Evolutionary conservation across 2,113 vertebrate genomes (phyloP).

Genomic region (Oryzias melastigma): DNA sequence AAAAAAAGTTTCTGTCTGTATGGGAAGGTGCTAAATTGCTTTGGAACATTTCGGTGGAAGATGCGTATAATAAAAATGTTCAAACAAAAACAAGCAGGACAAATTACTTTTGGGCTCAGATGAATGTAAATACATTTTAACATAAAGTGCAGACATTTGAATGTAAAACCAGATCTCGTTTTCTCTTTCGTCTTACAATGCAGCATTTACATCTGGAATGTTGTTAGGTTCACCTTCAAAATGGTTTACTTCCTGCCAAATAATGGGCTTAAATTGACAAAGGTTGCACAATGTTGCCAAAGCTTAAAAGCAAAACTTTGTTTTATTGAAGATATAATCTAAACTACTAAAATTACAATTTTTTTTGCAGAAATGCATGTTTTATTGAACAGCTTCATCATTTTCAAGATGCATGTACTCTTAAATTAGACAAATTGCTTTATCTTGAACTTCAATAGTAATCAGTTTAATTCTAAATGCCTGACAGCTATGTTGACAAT

Average conservation of each 20-base stretch:
- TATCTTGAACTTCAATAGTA: too few relatives aligned
- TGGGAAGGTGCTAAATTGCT: slow-evolving; percentile 46
- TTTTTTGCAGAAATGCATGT: too few relatives aligned
- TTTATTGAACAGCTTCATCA: too few relatives aligned
- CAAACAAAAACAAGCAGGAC: slow-evolving; percentile 56
- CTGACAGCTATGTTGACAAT: not conserved
- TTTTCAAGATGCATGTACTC: too few relatives aligned
- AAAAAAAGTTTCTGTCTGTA: slow-evolving; percentile 56
- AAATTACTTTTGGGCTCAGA: slow-evolving; percentile 46
- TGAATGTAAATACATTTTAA: slow-evolving; percentile 50
- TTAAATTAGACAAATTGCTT: too few relatives aligned
- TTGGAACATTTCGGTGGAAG: slow-evolving; percentile 60
- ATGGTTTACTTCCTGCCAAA: not conserved
- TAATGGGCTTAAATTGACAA: not conserved
- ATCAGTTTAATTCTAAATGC: too few relatives aligned
- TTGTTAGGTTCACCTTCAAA: slow-evolving; percentile 1
- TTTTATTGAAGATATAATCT: too few relatives aligned
- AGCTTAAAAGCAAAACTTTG: too few relatives aligned
- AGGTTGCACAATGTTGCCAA: not conserved
- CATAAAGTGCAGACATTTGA: slow-evolving; percentile 59
- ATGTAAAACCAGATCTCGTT: slow-evolving; percentile 36
- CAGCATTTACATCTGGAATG: slow-evolving; percentile 1
- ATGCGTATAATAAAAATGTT: slow-evolving; percentile 50
- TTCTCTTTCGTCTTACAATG: slow-evolving; percentile 9
- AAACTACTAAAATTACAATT: too few relatives aligned